Conservation (phyloP, 2,113 vertebrate species). For the Oryzias woworae region DNA sequence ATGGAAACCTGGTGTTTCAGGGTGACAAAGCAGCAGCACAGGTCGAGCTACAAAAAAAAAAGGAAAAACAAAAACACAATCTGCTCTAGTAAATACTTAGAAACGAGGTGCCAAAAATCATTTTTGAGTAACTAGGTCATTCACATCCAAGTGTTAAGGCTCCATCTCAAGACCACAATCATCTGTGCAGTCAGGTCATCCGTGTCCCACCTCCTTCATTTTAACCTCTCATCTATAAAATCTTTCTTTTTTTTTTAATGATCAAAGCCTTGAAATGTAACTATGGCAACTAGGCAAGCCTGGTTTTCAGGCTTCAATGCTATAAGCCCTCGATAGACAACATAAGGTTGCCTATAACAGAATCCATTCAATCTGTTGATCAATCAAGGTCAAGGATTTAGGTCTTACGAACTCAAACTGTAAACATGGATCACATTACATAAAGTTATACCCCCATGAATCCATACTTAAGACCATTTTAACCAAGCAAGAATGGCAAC, state of each 20-base stretch:
- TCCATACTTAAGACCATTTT: no score
- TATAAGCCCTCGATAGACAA: background rate
- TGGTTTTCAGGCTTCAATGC: conserved; percentile 32
- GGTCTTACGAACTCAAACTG: no score
- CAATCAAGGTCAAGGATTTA: no score
- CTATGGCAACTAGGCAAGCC: conserved; percentile 76
- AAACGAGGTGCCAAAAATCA: background rate
- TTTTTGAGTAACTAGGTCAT: background rate
- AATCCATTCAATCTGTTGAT: no score
- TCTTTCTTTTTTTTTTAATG: conserved; percentile 65
- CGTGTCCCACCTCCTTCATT: conserved; percentile 66
- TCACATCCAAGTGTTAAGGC: conserved; percentile 3
- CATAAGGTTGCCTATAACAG: no score
- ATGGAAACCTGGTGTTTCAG: conserved; percentile 74
- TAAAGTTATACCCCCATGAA: no score
- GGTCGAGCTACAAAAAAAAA: background rate
- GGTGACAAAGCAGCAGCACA: conserved; percentile 16
- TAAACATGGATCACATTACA: no score
- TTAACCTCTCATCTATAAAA: conserved; percentile 55
- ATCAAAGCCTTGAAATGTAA: conserved; percentile 59
- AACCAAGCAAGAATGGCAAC: no score
- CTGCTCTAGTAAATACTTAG: background rate
- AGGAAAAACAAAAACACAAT: background rate
- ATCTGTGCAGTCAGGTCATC: conserved; percentile 59
- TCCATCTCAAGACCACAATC: background rate